Evolutionary conservation across 2,113 vertebrate genomes (phyloP).

Genomic region (Tragulus kanchil): DNA sequence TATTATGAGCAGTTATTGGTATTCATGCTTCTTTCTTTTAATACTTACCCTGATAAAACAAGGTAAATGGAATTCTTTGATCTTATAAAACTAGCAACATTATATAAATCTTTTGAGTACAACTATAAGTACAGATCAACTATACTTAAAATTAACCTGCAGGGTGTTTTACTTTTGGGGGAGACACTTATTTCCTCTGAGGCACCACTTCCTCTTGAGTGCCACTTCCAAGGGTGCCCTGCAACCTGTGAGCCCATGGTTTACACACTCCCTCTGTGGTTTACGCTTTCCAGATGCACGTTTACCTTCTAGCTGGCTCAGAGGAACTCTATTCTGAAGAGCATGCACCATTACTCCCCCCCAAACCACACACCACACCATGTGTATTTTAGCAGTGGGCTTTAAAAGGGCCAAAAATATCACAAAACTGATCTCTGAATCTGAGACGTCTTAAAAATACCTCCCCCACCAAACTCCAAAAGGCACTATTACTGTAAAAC

Average conservation of each 20-base stretch:
- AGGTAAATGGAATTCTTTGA: slow-evolving; percentile 53
- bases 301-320: slow-evolving; percentile 37
- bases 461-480: slow-evolving; percentile 58
- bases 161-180: neutral
- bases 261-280: neutral
- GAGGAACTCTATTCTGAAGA: neutral
- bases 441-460: slow-evolving; percentile 66
- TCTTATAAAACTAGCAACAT: slow-evolving; percentile 34
- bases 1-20: slow-evolving; percentile 81
- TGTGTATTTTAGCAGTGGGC: neutral
- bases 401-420: slow-evolving; percentile 39
- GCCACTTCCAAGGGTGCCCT: too few species aligned
- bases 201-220: neutral
- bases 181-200: neutral
- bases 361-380: neutral
- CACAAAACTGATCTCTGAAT: slow-evolving; percentile 59
- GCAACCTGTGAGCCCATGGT: fast-evolving
- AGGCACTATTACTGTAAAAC: slow-evolving; percentile 79
- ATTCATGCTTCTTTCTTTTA: slow-evolving; percentile 76
- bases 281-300: neutral
- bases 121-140: neutral
- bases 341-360: slow-evolving; percentile 49
- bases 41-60: slow-evolving; percentile 60
- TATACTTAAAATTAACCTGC: neutral
- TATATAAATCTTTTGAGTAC: neutral